A percentile compares a stretch with the other conserved stretches of the same genome.
These are phyloP conservation scores for Drosophila maculinotata DNA, from an alignment of 2,888 invertebrate genomes.

Conservation along the genomic window DNA sequence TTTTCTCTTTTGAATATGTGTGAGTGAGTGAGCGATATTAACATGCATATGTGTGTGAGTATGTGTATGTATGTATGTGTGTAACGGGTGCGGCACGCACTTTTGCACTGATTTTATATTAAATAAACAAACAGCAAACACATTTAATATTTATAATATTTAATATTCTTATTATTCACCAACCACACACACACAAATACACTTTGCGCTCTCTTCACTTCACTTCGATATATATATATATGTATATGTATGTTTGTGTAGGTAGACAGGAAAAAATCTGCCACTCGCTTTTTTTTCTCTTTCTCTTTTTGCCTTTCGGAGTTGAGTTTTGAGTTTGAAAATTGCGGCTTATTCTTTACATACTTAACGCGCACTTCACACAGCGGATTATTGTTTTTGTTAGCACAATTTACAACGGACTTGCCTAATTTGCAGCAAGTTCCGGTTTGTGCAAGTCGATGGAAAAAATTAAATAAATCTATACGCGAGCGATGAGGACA, in stretches of 20 bases:
- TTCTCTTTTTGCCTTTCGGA: slow-evolving; percentile 40
- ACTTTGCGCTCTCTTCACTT: slow-evolving; percentile 40
- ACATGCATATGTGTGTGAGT: slow-evolving; percentile 44
- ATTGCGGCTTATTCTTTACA: slow-evolving; percentile 52
- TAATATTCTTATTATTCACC: slow-evolving; percentile 53
- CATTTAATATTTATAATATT: slow-evolving; percentile 34
- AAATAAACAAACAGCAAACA: slow-evolving; percentile 24
- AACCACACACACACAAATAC: slow-evolving; percentile 34
- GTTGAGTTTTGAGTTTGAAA: slow-evolving; percentile 32
- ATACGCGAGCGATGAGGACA: slow-evolving; percentile 51
- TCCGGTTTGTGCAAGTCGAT: slow-evolving; percentile 73
- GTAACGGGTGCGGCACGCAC: slow-evolving; percentile 75
- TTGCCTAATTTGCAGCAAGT: slow-evolving; percentile 62
- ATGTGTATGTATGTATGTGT: slow-evolving; percentile 31
- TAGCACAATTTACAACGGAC: slow-evolving; percentile 62
- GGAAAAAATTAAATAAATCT: slow-evolving; percentile 63
- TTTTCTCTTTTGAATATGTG: slow-evolving; percentile 66
- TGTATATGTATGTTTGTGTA: slow-evolving; percentile 68
- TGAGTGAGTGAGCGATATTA: slow-evolving; percentile 31
- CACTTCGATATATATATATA: slow-evolving; percentile 33
- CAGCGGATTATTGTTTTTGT: slow-evolving; percentile 52
- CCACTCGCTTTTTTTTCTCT: slow-evolving; percentile 74
- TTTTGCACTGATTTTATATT: slow-evolving; percentile 57
- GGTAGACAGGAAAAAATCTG: slow-evolving; percentile 79
- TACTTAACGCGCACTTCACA: slow-evolving; percentile 59